Evolutionary conservation across 2,888 invertebrate genomes (phyloP).

Genomic region (Mythimna lalbum): DNA sequence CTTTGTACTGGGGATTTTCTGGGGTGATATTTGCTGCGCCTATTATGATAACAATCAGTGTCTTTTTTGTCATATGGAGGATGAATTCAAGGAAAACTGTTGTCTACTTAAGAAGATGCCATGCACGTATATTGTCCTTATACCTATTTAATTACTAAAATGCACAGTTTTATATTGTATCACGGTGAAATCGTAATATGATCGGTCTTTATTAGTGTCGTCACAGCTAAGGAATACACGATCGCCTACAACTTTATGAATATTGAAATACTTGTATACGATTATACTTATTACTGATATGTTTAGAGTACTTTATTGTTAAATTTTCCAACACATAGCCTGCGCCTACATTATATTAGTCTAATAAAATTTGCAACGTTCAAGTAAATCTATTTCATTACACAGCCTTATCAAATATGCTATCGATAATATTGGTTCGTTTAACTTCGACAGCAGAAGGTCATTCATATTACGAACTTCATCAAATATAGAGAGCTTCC

Average conservation of each 20-base stretch:
- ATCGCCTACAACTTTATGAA: not conserved
- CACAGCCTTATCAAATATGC: constrained; percentile 43
- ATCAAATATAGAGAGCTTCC: constrained; percentile 65
- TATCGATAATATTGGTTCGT: constrained; percentile 45
- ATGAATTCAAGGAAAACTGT: constrained; percentile 1
- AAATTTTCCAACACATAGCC: constrained; percentile 2
- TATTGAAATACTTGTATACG: not conserved
- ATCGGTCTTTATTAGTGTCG: not conserved
- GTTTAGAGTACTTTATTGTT: constrained; percentile 8
- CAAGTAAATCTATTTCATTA: constrained; percentile 42
- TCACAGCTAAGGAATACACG: not conserved
- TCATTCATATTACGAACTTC: constrained; percentile 63
- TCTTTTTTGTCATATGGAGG: not conserved
- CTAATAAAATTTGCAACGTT: constrained; percentile 24
- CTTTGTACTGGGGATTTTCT: not conserved
- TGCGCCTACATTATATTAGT: not conserved
- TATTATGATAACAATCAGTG: not conserved
- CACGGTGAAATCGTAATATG: not conserved
- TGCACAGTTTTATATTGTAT: not conserved
- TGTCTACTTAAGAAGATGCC: not conserved
- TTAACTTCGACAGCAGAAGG: constrained; percentile 52
- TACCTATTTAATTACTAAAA: not conserved
- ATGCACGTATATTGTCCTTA: not conserved
- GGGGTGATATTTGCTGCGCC: not conserved
- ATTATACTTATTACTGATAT: not conserved